Percentiles rank a stretch among this genome's conserved stretches.
These are phyloP conservation scores for Periplaneta americana DNA, from an alignment of 1,140 invertebrate species.

Conservation along the genomic window DNA sequence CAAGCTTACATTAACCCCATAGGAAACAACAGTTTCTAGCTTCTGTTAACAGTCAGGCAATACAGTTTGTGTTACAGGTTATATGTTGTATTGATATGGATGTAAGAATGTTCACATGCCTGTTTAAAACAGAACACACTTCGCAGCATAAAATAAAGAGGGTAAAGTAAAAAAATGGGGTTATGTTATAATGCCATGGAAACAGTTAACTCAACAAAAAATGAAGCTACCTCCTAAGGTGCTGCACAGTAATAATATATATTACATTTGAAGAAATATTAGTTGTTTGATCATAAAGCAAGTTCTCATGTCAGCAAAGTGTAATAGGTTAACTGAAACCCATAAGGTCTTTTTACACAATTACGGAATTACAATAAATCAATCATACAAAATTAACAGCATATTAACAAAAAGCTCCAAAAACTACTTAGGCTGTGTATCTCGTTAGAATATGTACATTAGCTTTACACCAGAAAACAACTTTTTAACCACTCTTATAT, in stretches of 20 bases:
- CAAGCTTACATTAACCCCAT: background rate
- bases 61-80: background rate
- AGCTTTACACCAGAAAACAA: background rate
- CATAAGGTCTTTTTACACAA: background rate
- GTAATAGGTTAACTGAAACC: background rate
- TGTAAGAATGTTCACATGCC: constrained; percentile 5
- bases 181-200: background rate
- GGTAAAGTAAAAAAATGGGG: background rate
- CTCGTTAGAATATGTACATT: background rate
- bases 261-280: background rate
- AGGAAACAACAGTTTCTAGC: background rate
- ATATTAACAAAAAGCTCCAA: background rate
- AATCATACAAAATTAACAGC: background rate
- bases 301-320: background rate
- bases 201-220: background rate
- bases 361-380: background rate
- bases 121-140: background rate
- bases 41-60: background rate
- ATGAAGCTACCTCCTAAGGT: background rate
- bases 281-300: background rate
- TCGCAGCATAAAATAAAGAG: background rate
- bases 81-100: constrained; percentile 1
- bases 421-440: background rate
- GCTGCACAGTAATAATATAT: background rate
- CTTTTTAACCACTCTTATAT: background rate